These are phyloP conservation scores for Whitmania pigra DNA, from an alignment of 1,140 invertebrate genomes.

Conservation along the genomic window DNA sequence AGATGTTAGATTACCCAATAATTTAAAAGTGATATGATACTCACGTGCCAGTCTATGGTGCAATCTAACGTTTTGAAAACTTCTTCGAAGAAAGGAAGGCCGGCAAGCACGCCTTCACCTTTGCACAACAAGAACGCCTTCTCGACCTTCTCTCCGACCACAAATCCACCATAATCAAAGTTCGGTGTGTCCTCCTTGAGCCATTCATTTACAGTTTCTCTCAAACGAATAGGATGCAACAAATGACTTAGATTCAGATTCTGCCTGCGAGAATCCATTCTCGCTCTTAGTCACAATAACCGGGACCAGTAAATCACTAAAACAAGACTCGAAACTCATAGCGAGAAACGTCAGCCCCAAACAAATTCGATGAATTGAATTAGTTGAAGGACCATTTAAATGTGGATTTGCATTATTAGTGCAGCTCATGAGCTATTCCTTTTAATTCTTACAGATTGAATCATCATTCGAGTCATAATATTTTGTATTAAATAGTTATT, in stretches of 20 bases:
- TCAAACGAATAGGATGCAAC: constrained; percentile 33
- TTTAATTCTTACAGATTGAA: too few relatives aligned
- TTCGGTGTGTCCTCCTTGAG: constrained; percentile 39
- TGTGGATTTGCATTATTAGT: too few relatives aligned
- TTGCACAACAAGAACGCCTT: constrained; percentile 39
- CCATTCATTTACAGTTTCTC: constrained; percentile 37
- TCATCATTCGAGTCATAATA: too few relatives aligned
- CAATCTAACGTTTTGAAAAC: constrained; percentile 42
- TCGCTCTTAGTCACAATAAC: too few relatives aligned
- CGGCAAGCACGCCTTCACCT: constrained; percentile 40
- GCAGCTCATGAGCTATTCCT: too few relatives aligned
- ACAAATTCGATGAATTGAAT: too few relatives aligned
- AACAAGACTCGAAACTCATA: too few relatives aligned
- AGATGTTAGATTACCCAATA: neutral
- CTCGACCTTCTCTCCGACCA: constrained; percentile 39
- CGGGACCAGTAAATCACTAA: too few relatives aligned
- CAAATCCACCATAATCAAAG: constrained; percentile 42
- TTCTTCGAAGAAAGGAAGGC: constrained; percentile 43
- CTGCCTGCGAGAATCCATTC: neutral
- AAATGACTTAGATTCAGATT: constrained; percentile 23
- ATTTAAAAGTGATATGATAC: constrained; percentile 31
- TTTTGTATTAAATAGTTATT: too few relatives aligned
- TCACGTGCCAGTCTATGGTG: constrained; percentile 34
- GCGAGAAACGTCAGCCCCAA: too few relatives aligned
- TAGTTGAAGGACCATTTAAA: too few relatives aligned